Base-by-base conservation (phyloP, 1,140 invertebrate genomes). In the Scylla paramamosain region DNA sequence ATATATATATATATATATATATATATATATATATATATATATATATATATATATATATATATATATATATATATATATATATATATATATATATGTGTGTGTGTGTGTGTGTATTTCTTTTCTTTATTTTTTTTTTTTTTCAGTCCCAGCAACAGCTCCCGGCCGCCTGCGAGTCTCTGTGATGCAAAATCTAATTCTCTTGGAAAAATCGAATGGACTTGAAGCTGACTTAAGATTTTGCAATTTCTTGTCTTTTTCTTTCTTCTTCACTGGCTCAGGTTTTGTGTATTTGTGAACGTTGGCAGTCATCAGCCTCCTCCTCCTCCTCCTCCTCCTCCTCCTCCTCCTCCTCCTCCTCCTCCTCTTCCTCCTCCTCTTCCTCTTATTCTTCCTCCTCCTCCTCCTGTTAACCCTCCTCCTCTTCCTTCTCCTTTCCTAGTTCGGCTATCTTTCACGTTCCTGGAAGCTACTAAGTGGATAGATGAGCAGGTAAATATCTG, bases 1-100 rank as follows among this genome's bases (percentile, higher is more conserved):
- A 89, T 89, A 89, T 89, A 89, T 89, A 89, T 89, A 89, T 91
- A 48, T 91, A 48, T 45, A 45, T 91, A 52, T n/a, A 48, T 52
- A 52, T 91, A 48, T 91, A 91, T 48, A 52, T 91, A 48, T 48
- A 48, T 46, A 46, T 91, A 83, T 83, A 83, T 92, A 39, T 92
- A 39, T 92, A 82, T 83, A 10, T 92, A 20, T 83, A 10, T 82
- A 39, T 92, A 39, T 31, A 8, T 92, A 32, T 32, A 39, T 92
- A 14, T 92, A 32, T 92, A 28, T 92, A 67, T 92, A 67, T 67
- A 67, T 67, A 67, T 59, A 32, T 92, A 67, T 92, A 67, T 92
- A 67, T 92, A 67, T 92, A 92, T 92, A 67, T 92, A 92, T 91
- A 25, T 91, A 89, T 89, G 1, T 89, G 4, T 20, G 20, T 91